Evolutionary conservation across 2,888 invertebrate species (phyloP), one percentile per base, ranked within the genome.

Genomic region (Axea sp.): DNA sequence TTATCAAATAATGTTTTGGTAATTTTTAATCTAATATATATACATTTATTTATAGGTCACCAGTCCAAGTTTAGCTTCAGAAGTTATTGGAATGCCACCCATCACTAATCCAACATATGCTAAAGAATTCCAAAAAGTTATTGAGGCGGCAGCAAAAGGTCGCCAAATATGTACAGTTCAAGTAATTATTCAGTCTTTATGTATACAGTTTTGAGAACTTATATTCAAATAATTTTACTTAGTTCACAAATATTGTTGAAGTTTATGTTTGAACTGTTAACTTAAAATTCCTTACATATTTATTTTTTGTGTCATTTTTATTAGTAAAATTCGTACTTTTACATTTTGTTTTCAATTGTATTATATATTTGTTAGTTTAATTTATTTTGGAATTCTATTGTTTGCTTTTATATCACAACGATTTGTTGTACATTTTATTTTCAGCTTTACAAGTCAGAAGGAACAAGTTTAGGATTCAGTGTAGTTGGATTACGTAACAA

Each of bases 391-490:
- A 37, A 8, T 17, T 15, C 3, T 3, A 17, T 35, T 12, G 17
- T 31, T n/a, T n/a, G n/a, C n/a, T n/a, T n/a, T n/a, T n/a, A n/a
- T n/a, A n/a, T n/a, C n/a, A n/a, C n/a, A n/a, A n/a, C n/a, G n/a
- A n/a, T 55, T 55, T 22, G 11, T 49, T 7, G 4, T 43, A 26
- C 35, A 9, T 14, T 78, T 76, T 41, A 33, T 33, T 79, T 79
- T 3, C 84, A 91, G 89, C 84, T 92, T 31, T 90, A 88, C 82
- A 92, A 92, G 82, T 90, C 91, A 0, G 92, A 92, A 84, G 91
- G 88, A 75, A 89, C 87, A 82, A 95, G 93, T 83, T 90, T 93
- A 80, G 94, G 92, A 75, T 94, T 94, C 90, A 92, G 90, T 86
- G 92, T 91, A 76, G 91, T 90, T 80, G 93, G 89, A 2, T 87